A percentile compares a stretch with the other conserved stretches of the same genome.
Conservation (phyloP, 92 coral and sea anemone species). For the Palythoa grandis region DNA sequence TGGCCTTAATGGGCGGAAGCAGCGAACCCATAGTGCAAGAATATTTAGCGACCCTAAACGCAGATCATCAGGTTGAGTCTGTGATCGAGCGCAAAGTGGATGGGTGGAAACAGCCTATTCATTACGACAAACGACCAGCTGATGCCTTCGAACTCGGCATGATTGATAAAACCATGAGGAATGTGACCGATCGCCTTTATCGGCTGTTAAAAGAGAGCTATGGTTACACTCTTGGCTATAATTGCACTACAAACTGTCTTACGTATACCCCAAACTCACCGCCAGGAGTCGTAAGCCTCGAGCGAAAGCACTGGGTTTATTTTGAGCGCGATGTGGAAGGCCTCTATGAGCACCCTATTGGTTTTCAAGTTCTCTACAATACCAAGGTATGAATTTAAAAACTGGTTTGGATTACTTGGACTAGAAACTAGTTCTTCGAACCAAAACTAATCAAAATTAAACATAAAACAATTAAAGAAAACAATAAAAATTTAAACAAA, state of each 20-base stretch:
- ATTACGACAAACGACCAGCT: slow-evolving; percentile 24
- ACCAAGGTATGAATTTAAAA: slow-evolving; percentile 24
- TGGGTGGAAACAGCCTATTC: slow-evolving; percentile 4
- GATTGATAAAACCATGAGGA: slow-evolving; percentile 27
- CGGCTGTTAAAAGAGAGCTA: slow-evolving; percentile 40
- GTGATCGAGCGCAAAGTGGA: neutral
- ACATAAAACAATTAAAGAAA: no score
- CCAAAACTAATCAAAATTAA: no score
- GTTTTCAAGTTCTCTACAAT: slow-evolving; percentile 43
- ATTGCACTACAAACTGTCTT: slow-evolving; percentile 19
- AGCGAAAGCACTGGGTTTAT: slow-evolving; percentile 42
- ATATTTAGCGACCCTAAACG: slow-evolving; percentile 16
- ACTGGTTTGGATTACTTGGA: no score
- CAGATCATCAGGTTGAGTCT: neutral
- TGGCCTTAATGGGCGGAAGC: slow-evolving; percentile 18
- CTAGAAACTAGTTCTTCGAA: no score
- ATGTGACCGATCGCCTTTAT: slow-evolving; percentile 13
- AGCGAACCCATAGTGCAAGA: slow-evolving; percentile 1
- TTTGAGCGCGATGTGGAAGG: slow-evolving; percentile 36
- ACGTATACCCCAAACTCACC: slow-evolving; percentile 36
- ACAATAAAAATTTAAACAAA: no score
- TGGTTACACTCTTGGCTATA: slow-evolving; percentile 29
- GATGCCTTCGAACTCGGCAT: slow-evolving; percentile 26
- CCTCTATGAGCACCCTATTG: slow-evolving; percentile 25
- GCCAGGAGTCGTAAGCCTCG: slow-evolving; percentile 17